phyloP scores from a whole-genome alignment of 1,140 invertebrate genomes.

The Trichonephila clavipes region DNA sequence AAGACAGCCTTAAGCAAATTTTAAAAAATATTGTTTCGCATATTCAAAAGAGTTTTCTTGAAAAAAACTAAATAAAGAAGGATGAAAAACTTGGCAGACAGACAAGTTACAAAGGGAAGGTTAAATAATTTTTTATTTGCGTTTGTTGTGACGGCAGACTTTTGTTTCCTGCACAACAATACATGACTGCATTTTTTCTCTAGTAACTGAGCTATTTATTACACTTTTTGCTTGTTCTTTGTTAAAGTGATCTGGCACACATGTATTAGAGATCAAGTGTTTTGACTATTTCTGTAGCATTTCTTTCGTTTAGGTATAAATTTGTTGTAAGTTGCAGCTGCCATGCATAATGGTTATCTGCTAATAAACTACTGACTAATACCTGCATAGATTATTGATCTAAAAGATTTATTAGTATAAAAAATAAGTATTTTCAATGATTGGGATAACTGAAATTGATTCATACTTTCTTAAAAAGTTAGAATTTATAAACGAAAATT shows the following conservation, averaged over 20 bases:
- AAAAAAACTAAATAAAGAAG: not conserved
- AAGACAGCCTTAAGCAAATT: no score
- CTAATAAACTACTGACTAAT: no score
- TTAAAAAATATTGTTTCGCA: not conserved
- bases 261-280: no score
- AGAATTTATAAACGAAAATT: no score
- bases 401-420: no score
- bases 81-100: not conserved
- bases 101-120: not conserved
- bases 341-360: no score
- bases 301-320: not conserved
- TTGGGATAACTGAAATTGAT: no score
- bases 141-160: slow-evolving; percentile 5
- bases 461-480: no score
- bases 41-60: not conserved
- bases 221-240: not conserved
- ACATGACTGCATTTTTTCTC: not conserved
- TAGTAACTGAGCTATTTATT: not conserved
- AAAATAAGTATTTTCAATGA: no score
- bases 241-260: not conserved
- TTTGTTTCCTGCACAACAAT: not conserved
- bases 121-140: not conserved
- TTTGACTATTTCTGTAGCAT: no score
- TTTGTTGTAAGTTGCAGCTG: no score
- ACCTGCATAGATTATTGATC: no score